Percentiles rank a stretch among this genome's conserved stretches.
phyloP scores from a whole-genome alignment of 2,888 invertebrate species.

The Poecilobothrus nobilitatus region DNA sequence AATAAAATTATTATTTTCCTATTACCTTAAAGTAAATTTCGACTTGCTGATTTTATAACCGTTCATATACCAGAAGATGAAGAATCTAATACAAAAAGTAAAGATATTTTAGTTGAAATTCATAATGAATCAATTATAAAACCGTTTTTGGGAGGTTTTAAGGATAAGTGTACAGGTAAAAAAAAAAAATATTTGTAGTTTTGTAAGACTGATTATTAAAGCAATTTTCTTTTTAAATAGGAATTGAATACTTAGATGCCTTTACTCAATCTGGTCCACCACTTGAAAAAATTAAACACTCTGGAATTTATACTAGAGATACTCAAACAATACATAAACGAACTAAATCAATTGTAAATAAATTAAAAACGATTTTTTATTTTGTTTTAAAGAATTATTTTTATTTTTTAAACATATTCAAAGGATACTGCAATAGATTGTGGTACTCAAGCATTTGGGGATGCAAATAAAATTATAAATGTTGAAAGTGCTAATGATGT shows the following conservation, averaged over 20 bases:
- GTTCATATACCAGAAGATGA: constrained; percentile 46
- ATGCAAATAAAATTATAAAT: constrained; percentile 36
- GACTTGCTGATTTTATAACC: constrained; percentile 50
- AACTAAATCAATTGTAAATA: constrained; percentile 40
- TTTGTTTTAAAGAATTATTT: constrained; percentile 2
- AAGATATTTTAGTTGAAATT: constrained; percentile 51
- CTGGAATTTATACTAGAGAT: constrained; percentile 44
- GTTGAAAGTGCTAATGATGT: constrained; percentile 57
- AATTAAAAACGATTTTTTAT: constrained; percentile 1
- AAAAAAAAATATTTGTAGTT: background rate
- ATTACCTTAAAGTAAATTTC: constrained; percentile 34
- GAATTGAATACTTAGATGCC: constrained; percentile 68
- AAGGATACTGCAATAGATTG: constrained; percentile 39
- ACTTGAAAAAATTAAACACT: constrained; percentile 33
- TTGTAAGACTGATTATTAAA: too few relatives aligned
- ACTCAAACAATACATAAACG: constrained; percentile 53
- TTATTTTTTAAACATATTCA: background rate
- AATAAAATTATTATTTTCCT: constrained; percentile 7
- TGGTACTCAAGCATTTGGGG: constrained; percentile 38
- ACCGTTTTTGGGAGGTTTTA: constrained; percentile 74
- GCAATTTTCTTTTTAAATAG: constrained; percentile 30
- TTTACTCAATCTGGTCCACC: constrained; percentile 63
- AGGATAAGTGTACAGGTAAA: constrained; percentile 57
- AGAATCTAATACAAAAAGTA: constrained; percentile 35
- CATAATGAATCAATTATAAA: constrained; percentile 55